Percentiles rank a stretch among this genome's conserved stretches.
These are phyloP conservation scores for Ciconia nigra DNA, from an alignment of 2,797 vertebrate species.

Conservation along the genomic window DNA sequence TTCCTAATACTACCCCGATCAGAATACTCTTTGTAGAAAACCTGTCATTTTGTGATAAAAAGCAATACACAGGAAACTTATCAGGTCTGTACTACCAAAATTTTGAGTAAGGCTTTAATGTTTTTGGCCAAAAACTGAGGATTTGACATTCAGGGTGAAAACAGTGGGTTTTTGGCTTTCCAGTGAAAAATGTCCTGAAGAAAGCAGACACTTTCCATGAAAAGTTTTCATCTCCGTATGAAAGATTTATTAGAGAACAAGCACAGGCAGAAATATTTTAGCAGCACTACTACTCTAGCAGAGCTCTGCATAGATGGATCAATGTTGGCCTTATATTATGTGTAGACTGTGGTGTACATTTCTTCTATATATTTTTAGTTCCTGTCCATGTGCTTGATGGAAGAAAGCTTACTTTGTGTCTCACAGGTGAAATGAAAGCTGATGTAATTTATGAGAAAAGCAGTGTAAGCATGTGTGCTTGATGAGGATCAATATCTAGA, in stretches of 20 bases:
- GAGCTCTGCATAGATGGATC: not conserved
- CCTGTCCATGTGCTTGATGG: not conserved
- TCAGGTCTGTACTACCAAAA: not conserved
- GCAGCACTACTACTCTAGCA: not conserved
- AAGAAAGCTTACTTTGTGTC: slow-evolving; percentile 14
- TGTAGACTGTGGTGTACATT: not conserved
- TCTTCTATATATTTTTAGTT: slow-evolving; percentile 10
- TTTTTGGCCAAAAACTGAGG: not conserved
- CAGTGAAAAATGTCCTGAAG: not conserved
- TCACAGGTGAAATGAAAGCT: not conserved
- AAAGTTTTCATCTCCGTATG: not conserved
- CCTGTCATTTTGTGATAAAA: not conserved
- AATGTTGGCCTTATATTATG: not conserved
- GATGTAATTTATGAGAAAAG: slow-evolving; percentile 1
- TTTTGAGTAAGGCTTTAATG: not conserved
- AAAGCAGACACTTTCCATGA: not conserved
- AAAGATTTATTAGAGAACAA: not conserved
- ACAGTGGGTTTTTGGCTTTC: not conserved
- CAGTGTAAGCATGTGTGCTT: not conserved
- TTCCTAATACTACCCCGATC: not conserved
- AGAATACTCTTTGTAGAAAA: not conserved
- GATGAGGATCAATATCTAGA: not conserved
- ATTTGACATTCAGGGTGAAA: not conserved
- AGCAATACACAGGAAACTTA: not conserved
- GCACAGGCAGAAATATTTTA: not conserved